These are phyloP conservation scores for Melanophora roralis DNA, from an alignment of 2,888 invertebrate species.

Conservation along the genomic window DNA sequence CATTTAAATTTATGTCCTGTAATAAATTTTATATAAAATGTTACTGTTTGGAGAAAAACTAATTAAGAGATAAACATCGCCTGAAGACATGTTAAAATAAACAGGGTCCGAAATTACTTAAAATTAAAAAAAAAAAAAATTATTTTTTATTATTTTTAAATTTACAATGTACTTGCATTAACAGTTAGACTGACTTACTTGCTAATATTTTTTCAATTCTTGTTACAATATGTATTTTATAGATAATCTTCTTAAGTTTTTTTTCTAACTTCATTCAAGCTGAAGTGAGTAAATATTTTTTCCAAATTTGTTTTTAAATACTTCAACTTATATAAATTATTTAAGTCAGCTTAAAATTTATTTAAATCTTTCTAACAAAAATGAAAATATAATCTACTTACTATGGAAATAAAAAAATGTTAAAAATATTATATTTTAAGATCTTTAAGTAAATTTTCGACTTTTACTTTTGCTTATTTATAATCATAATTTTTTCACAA, in stretches of 20 bases:
- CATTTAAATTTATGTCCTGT: conserved; percentile 35
- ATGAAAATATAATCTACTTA: neutral
- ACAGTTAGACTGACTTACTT: too few relatives aligned
- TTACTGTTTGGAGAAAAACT: conserved; percentile 3
- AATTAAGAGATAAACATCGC: neutral
- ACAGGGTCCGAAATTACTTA: too few relatives aligned
- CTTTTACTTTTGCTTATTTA: neutral
- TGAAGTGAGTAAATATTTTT: too few relatives aligned
- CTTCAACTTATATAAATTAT: neutral
- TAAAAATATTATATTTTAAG: neutral
- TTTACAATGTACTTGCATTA: too few relatives aligned
- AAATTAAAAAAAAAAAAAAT: too few relatives aligned
- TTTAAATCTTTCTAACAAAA: neutral
- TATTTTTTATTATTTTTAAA: too few relatives aligned
- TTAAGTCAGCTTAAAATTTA: conserved; percentile 23
- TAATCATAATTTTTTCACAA: neutral
- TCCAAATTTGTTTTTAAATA: neutral
- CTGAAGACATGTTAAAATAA: neutral
- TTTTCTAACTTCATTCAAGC: too few relatives aligned
- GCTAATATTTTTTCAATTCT: neutral
- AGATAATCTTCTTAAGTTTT: too few relatives aligned
- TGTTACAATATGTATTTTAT: too few relatives aligned
- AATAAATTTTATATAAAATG: conserved; percentile 22
- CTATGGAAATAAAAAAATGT: neutral
- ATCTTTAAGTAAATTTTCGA: neutral